Conservation (phyloP, 2,797 vertebrate genomes). For the Ambastaia sidthimunki region DNA sequence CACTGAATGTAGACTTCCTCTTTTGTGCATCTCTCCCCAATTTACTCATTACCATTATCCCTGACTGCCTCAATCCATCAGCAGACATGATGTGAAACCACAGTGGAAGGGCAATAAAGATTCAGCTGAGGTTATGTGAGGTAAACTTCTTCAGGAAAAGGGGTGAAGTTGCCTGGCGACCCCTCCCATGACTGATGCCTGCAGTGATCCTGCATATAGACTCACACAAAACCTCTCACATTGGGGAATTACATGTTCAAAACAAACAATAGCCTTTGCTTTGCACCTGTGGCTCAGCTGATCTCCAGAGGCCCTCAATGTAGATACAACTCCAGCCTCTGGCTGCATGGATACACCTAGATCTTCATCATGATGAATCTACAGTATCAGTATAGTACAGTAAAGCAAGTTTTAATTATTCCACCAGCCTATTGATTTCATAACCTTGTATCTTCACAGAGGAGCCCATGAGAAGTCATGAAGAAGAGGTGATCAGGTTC, state of each 20-base stretch:
- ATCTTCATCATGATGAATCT: not conserved
- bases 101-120: not conserved
- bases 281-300: constrained; percentile 1
- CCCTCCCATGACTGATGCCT: not conserved
- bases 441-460: too few relatives aligned
- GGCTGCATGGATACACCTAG: not conserved
- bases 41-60: not conserved
- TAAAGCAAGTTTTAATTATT: too few relatives aligned
- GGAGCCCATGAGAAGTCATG: too few relatives aligned
- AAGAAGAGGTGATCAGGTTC: too few relatives aligned
- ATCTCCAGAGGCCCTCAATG: not conserved
- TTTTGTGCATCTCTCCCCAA: not conserved
- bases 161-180: not conserved
- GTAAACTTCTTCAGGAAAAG: too few relatives aligned
- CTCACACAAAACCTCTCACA: not conserved
- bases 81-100: not conserved
- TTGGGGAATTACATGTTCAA: not conserved
- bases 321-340: not conserved
- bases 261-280: constrained; percentile 2
- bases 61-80: not conserved
- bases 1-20: not conserved
- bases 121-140: not conserved
- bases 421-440: constrained; percentile 19
- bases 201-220: constrained; percentile 1
- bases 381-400: too few relatives aligned